Evolutionary conservation across 2,888 invertebrate species (phyloP).

Genomic region (Anaspis maculata): DNA sequence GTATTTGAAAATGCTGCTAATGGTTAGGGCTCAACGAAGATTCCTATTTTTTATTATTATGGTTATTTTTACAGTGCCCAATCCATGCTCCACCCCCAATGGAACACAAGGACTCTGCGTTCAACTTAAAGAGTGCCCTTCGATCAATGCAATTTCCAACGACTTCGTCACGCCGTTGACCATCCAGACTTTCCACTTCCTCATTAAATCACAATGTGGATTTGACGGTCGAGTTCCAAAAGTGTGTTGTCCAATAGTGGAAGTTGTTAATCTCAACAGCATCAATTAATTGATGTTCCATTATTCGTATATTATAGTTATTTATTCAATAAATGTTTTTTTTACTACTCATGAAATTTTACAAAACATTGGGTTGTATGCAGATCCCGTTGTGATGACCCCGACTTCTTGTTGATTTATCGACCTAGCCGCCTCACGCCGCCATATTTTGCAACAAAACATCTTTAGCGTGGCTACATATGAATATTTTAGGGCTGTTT

Average conservation of each 20-base stretch:
- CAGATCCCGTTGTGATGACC: too few species aligned
- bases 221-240: constrained; percentile 43
- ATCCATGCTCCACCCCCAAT: constrained; percentile 41
- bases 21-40: too few species aligned
- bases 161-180: constrained; percentile 23
- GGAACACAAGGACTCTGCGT: constrained; percentile 42
- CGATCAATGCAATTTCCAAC: constrained; percentile 33
- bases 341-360: too few species aligned
- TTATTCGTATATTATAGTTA: too few species aligned
- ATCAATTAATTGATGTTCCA: too few species aligned
- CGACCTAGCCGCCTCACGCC: too few species aligned
- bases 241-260: constrained; percentile 43
- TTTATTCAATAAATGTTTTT: too few species aligned
- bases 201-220: constrained; percentile 47
- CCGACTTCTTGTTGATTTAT: too few species aligned
- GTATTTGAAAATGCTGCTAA: too few species aligned
- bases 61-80: neutral
- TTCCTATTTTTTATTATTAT: too few species aligned
- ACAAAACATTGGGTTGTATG: too few species aligned
- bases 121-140: constrained; percentile 42
- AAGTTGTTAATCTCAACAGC: too few species aligned
- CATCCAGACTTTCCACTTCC: constrained; percentile 34
- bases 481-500: constrained; percentile 11
- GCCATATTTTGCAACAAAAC: constrained; percentile 13
- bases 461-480: constrained; percentile 11